A percentile compares a stretch with the other conserved stretches of the same genome.
Evolutionary conservation across 2,797 vertebrate species (phyloP).

Genomic region (Percopsis omiscomaycus): DNA sequence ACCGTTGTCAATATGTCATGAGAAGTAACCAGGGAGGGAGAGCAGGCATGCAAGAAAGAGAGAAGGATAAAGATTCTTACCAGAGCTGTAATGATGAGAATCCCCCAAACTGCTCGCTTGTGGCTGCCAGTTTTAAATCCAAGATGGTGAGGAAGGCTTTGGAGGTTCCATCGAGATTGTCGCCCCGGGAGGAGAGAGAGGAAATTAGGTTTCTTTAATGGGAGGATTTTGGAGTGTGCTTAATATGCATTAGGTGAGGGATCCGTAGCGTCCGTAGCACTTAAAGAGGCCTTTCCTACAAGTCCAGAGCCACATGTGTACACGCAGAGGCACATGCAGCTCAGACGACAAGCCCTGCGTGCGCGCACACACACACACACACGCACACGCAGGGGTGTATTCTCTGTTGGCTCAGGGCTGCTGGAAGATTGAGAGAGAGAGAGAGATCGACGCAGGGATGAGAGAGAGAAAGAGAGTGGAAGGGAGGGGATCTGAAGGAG

Average conservation of each 20-base stretch:
- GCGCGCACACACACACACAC: conserved; percentile 24
- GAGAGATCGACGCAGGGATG: conserved; percentile 43
- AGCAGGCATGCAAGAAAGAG: conserved; percentile 22
- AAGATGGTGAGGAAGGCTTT: conserved; percentile 63
- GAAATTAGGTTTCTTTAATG: conserved; percentile 56
- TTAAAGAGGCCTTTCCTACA: conserved; percentile 66
- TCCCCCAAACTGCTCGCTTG: conserved; percentile 63
- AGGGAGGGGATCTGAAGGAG: conserved; percentile 48
- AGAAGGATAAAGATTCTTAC: conserved; percentile 62
- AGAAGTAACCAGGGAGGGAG: conserved; percentile 51
- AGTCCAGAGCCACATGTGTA: conserved; percentile 59
- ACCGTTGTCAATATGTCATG: conserved; percentile 60
- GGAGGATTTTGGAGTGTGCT: conserved; percentile 41
- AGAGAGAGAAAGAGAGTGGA: conserved; percentile 7
- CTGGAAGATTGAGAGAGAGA: conserved; percentile 57
- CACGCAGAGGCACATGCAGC: conserved; percentile 55
- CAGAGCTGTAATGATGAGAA: conserved; percentile 64
- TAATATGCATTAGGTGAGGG: conserved; percentile 47
- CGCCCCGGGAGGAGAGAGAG: conserved; percentile 40
- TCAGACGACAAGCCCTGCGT: conserved; percentile 39
- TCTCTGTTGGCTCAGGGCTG: conserved; percentile 45
- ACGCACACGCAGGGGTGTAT: conserved; percentile 38
- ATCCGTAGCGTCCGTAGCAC: conserved; percentile 68
- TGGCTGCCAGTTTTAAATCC: conserved; percentile 79
- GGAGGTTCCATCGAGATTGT: conserved; percentile 71